Percentiles rank a stretch among this genome's conserved stretches.
Evolutionary conservation across 2,797 vertebrate species (phyloP).

Genomic region (Merluccius polli): DNA sequence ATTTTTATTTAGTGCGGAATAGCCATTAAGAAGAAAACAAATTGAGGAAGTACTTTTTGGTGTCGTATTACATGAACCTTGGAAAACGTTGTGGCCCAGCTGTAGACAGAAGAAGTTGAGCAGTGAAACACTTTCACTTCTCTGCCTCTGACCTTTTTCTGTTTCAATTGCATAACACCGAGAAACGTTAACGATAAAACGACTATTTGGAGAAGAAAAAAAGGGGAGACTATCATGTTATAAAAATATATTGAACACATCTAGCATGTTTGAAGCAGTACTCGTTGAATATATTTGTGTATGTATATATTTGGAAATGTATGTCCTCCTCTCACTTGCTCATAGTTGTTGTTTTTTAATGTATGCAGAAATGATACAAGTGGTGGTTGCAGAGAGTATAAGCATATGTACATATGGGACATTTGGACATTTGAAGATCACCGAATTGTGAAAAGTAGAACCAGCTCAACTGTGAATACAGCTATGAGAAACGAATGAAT

Average conservation of each 20-base stretch:
- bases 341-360: no score
- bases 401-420: not conserved
- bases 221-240: no score
- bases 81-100: constrained; percentile 68
- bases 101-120: constrained; percentile 62
- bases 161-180: constrained; percentile 73
- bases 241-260: no score
- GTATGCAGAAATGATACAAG: not conserved
- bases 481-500: not conserved
- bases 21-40: constrained; percentile 17
- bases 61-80: constrained; percentile 74
- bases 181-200: constrained; percentile 35
- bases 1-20: not conserved
- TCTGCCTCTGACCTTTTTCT: constrained; percentile 60
- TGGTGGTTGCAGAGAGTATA: not conserved
- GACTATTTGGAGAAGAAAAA: not conserved
- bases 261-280: no score
- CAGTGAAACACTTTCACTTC: constrained; percentile 75
- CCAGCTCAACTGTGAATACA: not conserved
- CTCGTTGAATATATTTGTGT: no score
- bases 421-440: no score
- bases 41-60: constrained; percentile 75
- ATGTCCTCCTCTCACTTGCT: no score
- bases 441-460: not conserved
- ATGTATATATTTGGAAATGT: no score